Percentiles rank a stretch among this genome's conserved stretches.
phyloP scores from a whole-genome alignment of 2,797 vertebrate species.

The Odontamblyopus lacepedii region DNA sequence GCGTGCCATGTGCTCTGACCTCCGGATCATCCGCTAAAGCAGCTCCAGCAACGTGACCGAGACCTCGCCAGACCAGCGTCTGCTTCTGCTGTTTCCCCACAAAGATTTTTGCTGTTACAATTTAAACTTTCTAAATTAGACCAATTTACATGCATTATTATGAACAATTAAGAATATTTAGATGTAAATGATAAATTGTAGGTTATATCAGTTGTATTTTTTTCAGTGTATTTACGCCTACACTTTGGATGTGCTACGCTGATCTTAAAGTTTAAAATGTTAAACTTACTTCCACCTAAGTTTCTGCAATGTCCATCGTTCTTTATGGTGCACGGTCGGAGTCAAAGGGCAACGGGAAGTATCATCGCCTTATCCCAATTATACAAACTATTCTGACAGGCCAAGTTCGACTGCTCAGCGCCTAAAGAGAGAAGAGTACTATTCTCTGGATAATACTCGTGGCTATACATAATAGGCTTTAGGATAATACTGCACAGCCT shows the following conservation, averaged over 20 bases:
- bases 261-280: neutral
- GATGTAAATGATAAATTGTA: too few relatives aligned
- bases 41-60: too few relatives aligned
- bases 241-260: neutral
- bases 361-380: neutral
- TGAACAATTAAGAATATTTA: too few relatives aligned
- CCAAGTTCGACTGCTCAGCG: neutral
- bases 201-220: too few relatives aligned
- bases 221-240: neutral
- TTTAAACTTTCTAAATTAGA: too few relatives aligned
- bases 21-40: too few relatives aligned
- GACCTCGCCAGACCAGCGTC: too few relatives aligned
- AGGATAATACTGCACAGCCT: constrained; percentile 49
- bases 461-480: constrained; percentile 30
- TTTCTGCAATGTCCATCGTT: neutral
- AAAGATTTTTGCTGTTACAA: too few relatives aligned
- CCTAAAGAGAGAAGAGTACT: constrained; percentile 8
- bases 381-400: constrained; percentile 6
- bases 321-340: neutral
- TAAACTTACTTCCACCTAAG: neutral
- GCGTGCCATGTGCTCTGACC: too few relatives aligned
- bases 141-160: too few relatives aligned
- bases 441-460: constrained; percentile 31
- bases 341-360: constrained; percentile 6
- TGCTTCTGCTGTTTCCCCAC: too few relatives aligned